Conservation (phyloP, 92 coral and sea anemone species). For the Heteractis magnifica region DNA sequence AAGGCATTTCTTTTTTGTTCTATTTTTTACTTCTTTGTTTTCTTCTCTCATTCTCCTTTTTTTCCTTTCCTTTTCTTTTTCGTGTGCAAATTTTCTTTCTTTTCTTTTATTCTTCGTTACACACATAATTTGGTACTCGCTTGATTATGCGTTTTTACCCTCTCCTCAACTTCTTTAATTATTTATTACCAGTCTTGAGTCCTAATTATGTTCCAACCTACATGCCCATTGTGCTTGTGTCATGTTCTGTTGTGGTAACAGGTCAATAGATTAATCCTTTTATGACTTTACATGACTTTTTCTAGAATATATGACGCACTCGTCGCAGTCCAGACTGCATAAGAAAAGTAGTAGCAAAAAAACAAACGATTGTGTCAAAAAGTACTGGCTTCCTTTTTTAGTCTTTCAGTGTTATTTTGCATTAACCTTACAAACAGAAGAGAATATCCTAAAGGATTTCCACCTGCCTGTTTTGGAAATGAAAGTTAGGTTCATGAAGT, state of each 20-base stretch:
- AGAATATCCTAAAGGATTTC: background rate
- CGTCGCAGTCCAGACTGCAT: background rate
- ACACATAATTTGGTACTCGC: too few species aligned
- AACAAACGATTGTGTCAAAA: background rate
- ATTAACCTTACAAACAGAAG: too few species aligned
- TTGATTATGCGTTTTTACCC: background rate
- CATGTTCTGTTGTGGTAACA: background rate
- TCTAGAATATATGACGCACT: background rate
- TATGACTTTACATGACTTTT: background rate
- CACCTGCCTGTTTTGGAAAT: slow-evolving; percentile 25
- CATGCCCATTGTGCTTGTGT: background rate
- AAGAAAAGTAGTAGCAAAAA: background rate
- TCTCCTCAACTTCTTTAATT: background rate
- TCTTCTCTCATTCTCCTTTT: too few species aligned
- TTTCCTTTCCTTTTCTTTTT: background rate
- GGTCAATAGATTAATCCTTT: background rate
- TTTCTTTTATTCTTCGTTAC: background rate
- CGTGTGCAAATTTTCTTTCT: background rate
- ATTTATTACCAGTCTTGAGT: background rate
- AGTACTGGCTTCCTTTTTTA: background rate
- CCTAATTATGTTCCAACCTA: background rate
- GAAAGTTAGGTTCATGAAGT: slow-evolving; percentile 5
- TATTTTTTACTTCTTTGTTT: background rate
- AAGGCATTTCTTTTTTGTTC: background rate
- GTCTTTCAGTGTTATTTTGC: background rate